phyloP scores from a whole-genome alignment of 1,140 invertebrate genomes.

The Mylabris phalerata region DNA sequence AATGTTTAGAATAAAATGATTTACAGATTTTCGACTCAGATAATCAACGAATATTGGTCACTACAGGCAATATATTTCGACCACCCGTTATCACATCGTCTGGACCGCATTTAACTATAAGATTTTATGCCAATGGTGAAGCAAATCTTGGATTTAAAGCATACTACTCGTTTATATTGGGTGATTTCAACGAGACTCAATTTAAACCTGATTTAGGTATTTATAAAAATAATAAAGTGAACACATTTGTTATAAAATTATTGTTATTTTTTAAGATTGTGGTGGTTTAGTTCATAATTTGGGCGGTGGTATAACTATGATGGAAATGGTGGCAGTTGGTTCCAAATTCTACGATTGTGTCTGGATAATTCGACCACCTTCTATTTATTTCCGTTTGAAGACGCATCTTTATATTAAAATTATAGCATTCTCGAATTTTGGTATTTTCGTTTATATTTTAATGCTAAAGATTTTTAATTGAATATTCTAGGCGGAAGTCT shows the following conservation, averaged over 20 bases:
- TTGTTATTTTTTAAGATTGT: slow-evolving; percentile 48
- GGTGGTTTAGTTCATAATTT: slow-evolving; percentile 66
- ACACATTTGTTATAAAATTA: too few species aligned
- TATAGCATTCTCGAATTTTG: slow-evolving; percentile 58
- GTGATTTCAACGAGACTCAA: slow-evolving; percentile 47
- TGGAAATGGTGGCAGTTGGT: slow-evolving; percentile 61
- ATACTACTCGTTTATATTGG: slow-evolving; percentile 56
- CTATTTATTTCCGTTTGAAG: slow-evolving; percentile 58
- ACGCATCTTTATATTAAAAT: slow-evolving; percentile 64
- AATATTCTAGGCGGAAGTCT: slow-evolving; percentile 47
- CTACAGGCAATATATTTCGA: slow-evolving; percentile 59
- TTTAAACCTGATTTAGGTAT: slow-evolving; percentile 53
- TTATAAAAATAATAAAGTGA: background rate
- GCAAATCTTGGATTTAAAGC: slow-evolving; percentile 63
- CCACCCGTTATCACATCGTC: slow-evolving; percentile 61
- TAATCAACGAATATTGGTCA: slow-evolving; percentile 57
- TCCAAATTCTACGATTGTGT: slow-evolving; percentile 62
- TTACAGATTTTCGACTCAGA: slow-evolving; percentile 64
- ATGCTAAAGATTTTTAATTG: background rate
- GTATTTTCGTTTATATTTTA: slow-evolving; percentile 38
- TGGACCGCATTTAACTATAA: slow-evolving; percentile 56
- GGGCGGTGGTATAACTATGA: slow-evolving; percentile 71
- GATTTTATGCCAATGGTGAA: slow-evolving; percentile 66
- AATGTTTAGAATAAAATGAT: background rate
- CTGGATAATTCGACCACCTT: slow-evolving; percentile 63